phyloP scores from a whole-genome alignment of 2,113 vertebrate genomes.

The Lethenteron reissneri region DNA sequence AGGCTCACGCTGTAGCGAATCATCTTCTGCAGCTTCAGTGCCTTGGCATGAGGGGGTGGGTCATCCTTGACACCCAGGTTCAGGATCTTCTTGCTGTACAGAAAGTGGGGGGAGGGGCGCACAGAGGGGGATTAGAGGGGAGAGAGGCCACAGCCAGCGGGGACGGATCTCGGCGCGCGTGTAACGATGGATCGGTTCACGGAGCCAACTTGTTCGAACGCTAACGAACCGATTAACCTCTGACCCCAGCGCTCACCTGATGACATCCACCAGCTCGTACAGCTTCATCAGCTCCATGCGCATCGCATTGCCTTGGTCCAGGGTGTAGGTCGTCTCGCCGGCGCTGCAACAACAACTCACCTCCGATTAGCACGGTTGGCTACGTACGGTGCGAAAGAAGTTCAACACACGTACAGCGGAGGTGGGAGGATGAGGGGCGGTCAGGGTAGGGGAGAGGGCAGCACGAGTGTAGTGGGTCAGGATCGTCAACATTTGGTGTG shows the following conservation, averaged over 20 bases:
- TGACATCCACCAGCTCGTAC: conserved; percentile 70
- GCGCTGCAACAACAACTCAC: conserved; percentile 26
- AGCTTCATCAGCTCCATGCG: conserved; percentile 75
- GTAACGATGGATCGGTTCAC: too few relatives aligned
- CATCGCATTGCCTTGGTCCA: conserved; percentile 49
- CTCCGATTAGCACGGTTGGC: too few relatives aligned
- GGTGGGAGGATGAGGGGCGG: too few relatives aligned
- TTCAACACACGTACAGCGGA: too few relatives aligned
- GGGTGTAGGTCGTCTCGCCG: conserved; percentile 61
- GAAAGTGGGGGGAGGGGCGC: conserved; percentile 8
- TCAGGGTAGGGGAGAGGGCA: too few relatives aligned
- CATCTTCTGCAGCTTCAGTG: conserved; percentile 71
- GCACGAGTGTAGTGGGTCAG: too few relatives aligned
- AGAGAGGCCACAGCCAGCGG: background rate
- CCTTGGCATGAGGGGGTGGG: conserved; percentile 47
- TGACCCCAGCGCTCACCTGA: conserved; percentile 37
- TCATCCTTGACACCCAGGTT: conserved; percentile 56
- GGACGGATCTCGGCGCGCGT: too few relatives aligned
- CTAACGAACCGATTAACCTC: too few relatives aligned
- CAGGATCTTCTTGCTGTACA: conserved; percentile 74
- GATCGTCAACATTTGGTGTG: too few relatives aligned
- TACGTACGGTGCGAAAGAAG: too few relatives aligned
- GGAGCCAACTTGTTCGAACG: too few relatives aligned
- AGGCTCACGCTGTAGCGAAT: conserved; percentile 71
- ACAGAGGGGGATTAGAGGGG: background rate